Evolutionary conservation across 2,888 invertebrate species (phyloP).

Genomic region (Danaus chrysippus): DNA sequence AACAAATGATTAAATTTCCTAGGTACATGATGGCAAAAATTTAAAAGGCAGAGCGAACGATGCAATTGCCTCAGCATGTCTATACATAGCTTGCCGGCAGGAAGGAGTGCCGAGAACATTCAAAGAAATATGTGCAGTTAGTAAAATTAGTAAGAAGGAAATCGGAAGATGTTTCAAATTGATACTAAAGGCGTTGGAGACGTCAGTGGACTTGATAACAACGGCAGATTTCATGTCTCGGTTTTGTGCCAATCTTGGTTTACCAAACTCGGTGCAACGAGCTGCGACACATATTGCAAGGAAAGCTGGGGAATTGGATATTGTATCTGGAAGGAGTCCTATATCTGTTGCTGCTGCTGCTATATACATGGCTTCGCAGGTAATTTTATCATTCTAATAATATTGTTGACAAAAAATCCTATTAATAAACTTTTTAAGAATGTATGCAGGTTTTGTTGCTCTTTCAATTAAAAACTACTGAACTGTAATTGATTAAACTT

Average conservation of each 20-base stretch:
- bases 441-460: no score
- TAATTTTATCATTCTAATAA: constrained; percentile 41
- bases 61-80: constrained; percentile 98
- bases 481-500: no score
- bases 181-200: constrained; percentile 96
- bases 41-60: constrained; percentile 97
- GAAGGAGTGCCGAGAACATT: constrained; percentile 99
- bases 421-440: no score
- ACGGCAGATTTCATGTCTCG: constrained; percentile 99
- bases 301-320: constrained; percentile 97
- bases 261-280: constrained; percentile 92
- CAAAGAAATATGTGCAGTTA: constrained; percentile 99
- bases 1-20: constrained; percentile 22
- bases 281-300: constrained; percentile 98
- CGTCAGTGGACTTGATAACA: constrained; percentile 97
- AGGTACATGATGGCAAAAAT: constrained; percentile 96
- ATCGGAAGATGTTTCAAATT: constrained; percentile 99
- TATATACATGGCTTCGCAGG: constrained; percentile 99
- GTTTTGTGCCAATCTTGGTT: constrained; percentile 96
- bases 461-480: no score
- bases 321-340: constrained; percentile 98
- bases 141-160: constrained; percentile 99
- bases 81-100: constrained; percentile 99
- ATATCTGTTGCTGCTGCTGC: constrained; percentile 99
- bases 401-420: no score